Percentiles rank a stretch among this genome's conserved stretches.
phyloP scores from a whole-genome alignment of 2,888 invertebrate species.

The Trichogramma evanescens region DNA sequence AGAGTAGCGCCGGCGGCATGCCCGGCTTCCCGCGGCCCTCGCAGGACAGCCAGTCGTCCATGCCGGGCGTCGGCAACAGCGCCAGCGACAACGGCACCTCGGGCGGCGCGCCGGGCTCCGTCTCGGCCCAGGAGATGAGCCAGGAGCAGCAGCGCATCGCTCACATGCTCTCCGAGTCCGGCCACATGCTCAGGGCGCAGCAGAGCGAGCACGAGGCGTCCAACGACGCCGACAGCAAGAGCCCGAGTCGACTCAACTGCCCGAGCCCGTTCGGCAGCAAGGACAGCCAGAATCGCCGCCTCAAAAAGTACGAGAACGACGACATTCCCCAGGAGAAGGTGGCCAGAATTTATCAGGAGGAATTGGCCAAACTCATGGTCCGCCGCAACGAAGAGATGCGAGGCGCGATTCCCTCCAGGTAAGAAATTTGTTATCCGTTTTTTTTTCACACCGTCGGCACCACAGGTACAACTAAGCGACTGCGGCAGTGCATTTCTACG shows the following conservation, averaged over 20 bases:
- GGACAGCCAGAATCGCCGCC: slow-evolving; percentile 61
- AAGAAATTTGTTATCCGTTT: slow-evolving; percentile 36
- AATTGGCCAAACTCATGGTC: slow-evolving; percentile 86
- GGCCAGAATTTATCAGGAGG: slow-evolving; percentile 89
- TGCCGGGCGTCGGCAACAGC: background rate
- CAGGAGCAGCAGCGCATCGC: slow-evolving; percentile 93
- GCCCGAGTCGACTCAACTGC: slow-evolving; percentile 64
- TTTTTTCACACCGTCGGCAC: background rate
- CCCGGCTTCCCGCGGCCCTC: slow-evolving; percentile 66
- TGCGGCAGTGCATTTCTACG: too few species aligned
- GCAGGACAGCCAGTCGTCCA: slow-evolving; percentile 46
- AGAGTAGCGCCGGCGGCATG: slow-evolving; percentile 68
- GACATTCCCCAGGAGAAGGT: slow-evolving; percentile 96
- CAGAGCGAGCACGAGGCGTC: slow-evolving; percentile 39
- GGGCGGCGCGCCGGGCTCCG: background rate
- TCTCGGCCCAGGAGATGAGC: slow-evolving; percentile 61
- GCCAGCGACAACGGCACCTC: slow-evolving; percentile 2
- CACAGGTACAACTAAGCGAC: too few species aligned
- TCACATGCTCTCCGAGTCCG: slow-evolving; percentile 85
- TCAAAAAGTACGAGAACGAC: slow-evolving; percentile 84
- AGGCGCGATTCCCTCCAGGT: slow-evolving; percentile 77
- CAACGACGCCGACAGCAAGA: slow-evolving; percentile 70
- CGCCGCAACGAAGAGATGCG: slow-evolving; percentile 67
- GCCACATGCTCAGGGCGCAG: slow-evolving; percentile 6
- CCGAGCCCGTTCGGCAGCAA: slow-evolving; percentile 73